Base-by-base conservation (phyloP, 2,113 vertebrate genomes). In the Ifrita kowaldi region DNA sequence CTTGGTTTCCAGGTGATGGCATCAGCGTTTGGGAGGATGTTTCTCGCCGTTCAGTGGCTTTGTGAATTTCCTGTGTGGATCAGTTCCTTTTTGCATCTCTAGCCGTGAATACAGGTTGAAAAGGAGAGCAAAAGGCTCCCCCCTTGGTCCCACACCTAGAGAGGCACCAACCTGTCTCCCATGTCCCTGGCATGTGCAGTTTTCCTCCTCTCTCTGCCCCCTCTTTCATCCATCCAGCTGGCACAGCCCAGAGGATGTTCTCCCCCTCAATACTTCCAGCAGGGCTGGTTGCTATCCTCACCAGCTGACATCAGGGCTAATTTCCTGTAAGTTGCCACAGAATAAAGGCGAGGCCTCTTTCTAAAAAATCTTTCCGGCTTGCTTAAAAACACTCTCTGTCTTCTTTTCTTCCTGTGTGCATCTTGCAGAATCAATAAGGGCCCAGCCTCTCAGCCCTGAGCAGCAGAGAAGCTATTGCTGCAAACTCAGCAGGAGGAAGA, bases 361-460 rank as follows among this genome's bases (percentile, higher is more conserved):
- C 60, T 87, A 24, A 83, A 93, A 89, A 76, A 83, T 46, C 95
- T 94, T 94, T 96, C 95, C 41, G 65, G 96, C 89, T 95, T 87
- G 53, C 87, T 92, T 87, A 71, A 82, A 94, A 96, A 95, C 91
- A 82, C 80, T 60, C 88, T 94, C 82, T 95, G 96, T 95, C 89
- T 92, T 90, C 92, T 87, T 87, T 87, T 64, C 84, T 91, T 78
- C 93, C 91, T 68, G 85, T 20, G 19, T 33, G 47, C 74, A 94
- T 87, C 81, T 68, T 93, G 87, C 78, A 91, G 87, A 95, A 95
- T 95, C 95, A 96, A 95, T 96, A 76, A 94, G 89, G 74, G 69
- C 84, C 84, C 59, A 37, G 84, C 87, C 78, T 87, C 89, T 92
- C 24, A 84, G 76, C 82, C 87, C 55, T 7, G 49, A 93, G 89